phyloP scores from a whole-genome alignment of 2,888 invertebrate species.

The Ormyrus pomaceus region DNA sequence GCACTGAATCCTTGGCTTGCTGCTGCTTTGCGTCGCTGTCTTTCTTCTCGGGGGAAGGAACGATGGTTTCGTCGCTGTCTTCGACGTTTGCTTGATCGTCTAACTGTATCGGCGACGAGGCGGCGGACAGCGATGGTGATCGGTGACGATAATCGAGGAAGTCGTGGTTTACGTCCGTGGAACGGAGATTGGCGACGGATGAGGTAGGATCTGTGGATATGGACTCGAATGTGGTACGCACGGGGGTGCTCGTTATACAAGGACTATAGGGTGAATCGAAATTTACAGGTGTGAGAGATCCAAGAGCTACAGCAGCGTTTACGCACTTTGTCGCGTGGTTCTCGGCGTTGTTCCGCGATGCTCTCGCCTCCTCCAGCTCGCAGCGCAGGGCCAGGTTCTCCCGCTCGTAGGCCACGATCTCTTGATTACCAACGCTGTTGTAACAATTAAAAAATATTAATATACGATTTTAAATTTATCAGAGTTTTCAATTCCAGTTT shows the following conservation, averaged over 20 bases:
- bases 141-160: background rate
- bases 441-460: too few relatives aligned
- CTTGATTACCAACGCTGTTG: slow-evolving; percentile 68
- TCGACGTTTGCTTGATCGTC: background rate
- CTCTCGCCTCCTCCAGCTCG: slow-evolving; percentile 73
- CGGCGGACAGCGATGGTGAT: slow-evolving; percentile 5
- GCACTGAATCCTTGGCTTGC: background rate
- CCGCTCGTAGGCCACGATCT: slow-evolving; percentile 74
- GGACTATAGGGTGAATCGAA: slow-evolving; percentile 55
- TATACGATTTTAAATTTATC: too few relatives aligned
- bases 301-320: slow-evolving; percentile 58
- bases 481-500: too few relatives aligned
- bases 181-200: slow-evolving; percentile 29
- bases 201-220: slow-evolving; percentile 35
- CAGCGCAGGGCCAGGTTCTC: slow-evolving; percentile 72
- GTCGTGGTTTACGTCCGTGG: slow-evolving; percentile 38
- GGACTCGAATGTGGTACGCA: slow-evolving; percentile 60
- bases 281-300: slow-evolving; percentile 47
- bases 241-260: slow-evolving; percentile 72
- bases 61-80: background rate
- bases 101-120: background rate
- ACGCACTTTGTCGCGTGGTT: slow-evolving; percentile 73
- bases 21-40: background rate
- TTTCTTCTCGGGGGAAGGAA: background rate
- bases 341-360: slow-evolving; percentile 71